Conservation (phyloP, 2,113 vertebrate species). For the Coracopsis vasa region DNA sequence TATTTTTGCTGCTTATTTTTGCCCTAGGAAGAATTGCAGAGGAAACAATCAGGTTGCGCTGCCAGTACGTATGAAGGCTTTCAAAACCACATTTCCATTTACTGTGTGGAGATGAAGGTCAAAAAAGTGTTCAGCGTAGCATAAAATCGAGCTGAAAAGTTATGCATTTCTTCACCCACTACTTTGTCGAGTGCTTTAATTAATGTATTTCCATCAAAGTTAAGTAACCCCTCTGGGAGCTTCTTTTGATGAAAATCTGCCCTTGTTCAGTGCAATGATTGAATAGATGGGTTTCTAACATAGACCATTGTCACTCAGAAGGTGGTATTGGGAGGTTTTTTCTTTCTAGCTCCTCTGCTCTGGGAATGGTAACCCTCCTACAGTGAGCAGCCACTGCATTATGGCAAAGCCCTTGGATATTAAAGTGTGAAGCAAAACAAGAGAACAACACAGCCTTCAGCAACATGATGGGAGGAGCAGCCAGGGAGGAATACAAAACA, state of each 20-base stretch:
- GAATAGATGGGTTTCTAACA: not conserved
- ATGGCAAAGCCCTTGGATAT: not conserved
- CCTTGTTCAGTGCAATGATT: not conserved
- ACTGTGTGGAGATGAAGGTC: conserved; percentile 21
- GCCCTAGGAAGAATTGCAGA: not conserved
- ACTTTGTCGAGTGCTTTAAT: conserved; percentile 50
- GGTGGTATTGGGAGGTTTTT: not conserved
- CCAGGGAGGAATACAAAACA: not conserved
- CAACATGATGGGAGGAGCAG: not conserved
- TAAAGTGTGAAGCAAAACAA: not conserved
- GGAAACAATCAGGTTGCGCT: not conserved
- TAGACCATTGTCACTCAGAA: not conserved
- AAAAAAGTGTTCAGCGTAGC: conserved; percentile 42
- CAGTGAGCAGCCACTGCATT: not conserved
- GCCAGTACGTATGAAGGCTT: not conserved
- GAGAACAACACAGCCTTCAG: not conserved
- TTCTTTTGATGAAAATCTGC: conserved; percentile 37
- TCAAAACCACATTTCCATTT: not conserved
- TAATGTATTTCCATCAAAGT: conserved; percentile 51
- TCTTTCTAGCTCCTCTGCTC: not conserved
- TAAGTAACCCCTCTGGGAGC: not conserved
- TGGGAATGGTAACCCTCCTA: not conserved
- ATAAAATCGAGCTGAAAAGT: conserved; percentile 41
- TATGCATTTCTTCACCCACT: conserved; percentile 28
- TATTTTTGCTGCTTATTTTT: conserved; percentile 47